phyloP scores from a whole-genome alignment of 1,140 invertebrate species.

The Drosophila burlai region DNA sequence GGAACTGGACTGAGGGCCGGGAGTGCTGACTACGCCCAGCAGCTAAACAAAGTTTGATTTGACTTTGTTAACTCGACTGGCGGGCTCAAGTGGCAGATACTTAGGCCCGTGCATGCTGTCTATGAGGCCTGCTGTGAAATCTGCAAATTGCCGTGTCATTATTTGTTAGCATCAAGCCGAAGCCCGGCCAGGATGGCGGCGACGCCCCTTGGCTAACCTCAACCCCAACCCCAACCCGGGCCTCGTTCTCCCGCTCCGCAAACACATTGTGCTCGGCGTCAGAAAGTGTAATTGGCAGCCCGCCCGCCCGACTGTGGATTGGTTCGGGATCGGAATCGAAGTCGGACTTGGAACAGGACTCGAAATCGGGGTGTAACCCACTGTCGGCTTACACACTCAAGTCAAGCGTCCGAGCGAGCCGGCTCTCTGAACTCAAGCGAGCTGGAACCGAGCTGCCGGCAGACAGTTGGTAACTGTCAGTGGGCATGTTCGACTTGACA shows the following conservation, averaged over 20 bases:
- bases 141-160: slow-evolving; percentile 85
- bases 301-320: slow-evolving; percentile 35
- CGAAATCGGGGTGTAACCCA: slow-evolving; percentile 57
- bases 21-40: slow-evolving; percentile 34
- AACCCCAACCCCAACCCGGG: slow-evolving; percentile 9
- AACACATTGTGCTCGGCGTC: slow-evolving; percentile 57
- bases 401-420: slow-evolving; percentile 33
- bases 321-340: slow-evolving; percentile 19
- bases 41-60: slow-evolving; percentile 74
- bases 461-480: slow-evolving; percentile 80
- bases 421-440: slow-evolving; percentile 34
- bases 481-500: slow-evolving; percentile 82
- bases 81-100: slow-evolving; percentile 57
- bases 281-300: slow-evolving; percentile 80
- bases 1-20: slow-evolving; percentile 10
- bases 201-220: slow-evolving; percentile 30
- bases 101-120: slow-evolving; percentile 29
- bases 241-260: slow-evolving; percentile 4
- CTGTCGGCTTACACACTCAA: slow-evolving; percentile 69
- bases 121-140: slow-evolving; percentile 79
- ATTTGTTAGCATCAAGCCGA: slow-evolving; percentile 84
- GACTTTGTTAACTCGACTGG: slow-evolving; percentile 76
- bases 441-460: slow-evolving; percentile 42
- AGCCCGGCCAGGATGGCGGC: slow-evolving; percentile 34
- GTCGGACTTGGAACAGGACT: slow-evolving; percentile 16